phyloP scores from a whole-genome alignment of 2,888 invertebrate species.

The Anagyrus pseudococci region DNA sequence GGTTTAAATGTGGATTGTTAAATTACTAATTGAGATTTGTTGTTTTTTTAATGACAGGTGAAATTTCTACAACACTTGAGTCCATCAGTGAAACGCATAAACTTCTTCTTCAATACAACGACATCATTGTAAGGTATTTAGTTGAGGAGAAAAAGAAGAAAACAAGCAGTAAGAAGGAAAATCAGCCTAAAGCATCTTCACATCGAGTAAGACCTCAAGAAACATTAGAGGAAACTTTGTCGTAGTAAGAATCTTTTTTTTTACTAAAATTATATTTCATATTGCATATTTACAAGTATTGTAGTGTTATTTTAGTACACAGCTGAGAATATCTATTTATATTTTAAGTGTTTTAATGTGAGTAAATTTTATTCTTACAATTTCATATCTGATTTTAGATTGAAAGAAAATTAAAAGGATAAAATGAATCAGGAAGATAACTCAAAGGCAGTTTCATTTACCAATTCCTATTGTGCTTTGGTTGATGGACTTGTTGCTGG shows the following conservation, averaged over 20 bases:
- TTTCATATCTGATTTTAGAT: too few relatives aligned
- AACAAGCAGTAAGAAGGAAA: background rate
- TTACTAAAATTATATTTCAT: too few relatives aligned
- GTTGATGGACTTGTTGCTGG: slow-evolving; percentile 64
- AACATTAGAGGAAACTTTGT: too few relatives aligned
- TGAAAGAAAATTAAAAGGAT: background rate
- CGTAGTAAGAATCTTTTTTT: too few relatives aligned
- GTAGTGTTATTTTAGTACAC: too few relatives aligned
- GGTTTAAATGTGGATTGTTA: slow-evolving; percentile 45
- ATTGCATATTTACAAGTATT: too few relatives aligned
- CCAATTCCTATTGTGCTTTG: slow-evolving; percentile 63
- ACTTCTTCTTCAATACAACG: slow-evolving; percentile 64
- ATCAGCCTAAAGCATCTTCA: background rate
- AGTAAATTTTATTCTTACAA: too few relatives aligned
- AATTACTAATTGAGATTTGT: too few relatives aligned
- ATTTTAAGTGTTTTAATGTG: too few relatives aligned
- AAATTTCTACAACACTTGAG: slow-evolving; percentile 59
- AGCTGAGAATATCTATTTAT: too few relatives aligned
- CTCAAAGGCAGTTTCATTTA: slow-evolving; percentile 59
- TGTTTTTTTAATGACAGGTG: too few relatives aligned
- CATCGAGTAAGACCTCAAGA: too few relatives aligned
- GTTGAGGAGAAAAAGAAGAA: slow-evolving; percentile 58
- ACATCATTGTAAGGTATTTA: slow-evolving; percentile 62
- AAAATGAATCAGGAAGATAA: slow-evolving; percentile 31
- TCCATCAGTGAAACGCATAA: slow-evolving; percentile 61